Percentiles rank a stretch among this genome's conserved stretches.
Conservation (phyloP, 2,888 invertebrate genomes). For the Sinhomidia bicolor region DNA sequence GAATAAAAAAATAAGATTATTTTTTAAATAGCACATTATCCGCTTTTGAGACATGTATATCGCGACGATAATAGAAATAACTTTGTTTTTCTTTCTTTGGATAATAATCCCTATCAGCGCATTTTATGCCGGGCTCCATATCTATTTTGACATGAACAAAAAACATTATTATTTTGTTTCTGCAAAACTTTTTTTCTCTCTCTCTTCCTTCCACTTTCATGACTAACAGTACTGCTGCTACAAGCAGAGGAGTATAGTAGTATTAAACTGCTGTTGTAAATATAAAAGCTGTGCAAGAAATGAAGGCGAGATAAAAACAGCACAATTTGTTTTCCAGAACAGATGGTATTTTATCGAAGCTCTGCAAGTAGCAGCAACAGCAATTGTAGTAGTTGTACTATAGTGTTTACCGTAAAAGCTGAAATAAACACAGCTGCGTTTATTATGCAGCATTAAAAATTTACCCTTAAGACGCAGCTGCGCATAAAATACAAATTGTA, state of each 20-base stretch:
- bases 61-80: too few relatives aligned
- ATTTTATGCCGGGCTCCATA: background rate
- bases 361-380: too few relatives aligned
- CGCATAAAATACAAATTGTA: too few relatives aligned
- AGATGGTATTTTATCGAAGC: conserved; percentile 53
- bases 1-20: background rate
- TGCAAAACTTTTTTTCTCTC: background rate
- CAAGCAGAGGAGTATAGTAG: too few relatives aligned
- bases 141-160: background rate
- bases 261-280: background rate
- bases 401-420: too few relatives aligned
- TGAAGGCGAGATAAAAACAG: background rate
- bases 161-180: background rate
- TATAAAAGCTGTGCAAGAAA: conserved; percentile 2
- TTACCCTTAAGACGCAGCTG: too few relatives aligned
- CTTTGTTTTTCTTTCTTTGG: background rate
- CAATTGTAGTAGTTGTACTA: too few relatives aligned
- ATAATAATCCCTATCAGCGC: background rate
- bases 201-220: too few relatives aligned
- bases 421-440: too few relatives aligned
- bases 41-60: background rate
- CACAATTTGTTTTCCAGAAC: conserved; percentile 10
- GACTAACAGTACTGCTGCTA: too few relatives aligned
- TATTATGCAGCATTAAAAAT: too few relatives aligned
- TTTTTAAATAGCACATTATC: conserved; percentile 20